Evolutionary conservation across 2,113 vertebrate species (phyloP).

Genomic region (Myanophis thanlyinensis): DNA sequence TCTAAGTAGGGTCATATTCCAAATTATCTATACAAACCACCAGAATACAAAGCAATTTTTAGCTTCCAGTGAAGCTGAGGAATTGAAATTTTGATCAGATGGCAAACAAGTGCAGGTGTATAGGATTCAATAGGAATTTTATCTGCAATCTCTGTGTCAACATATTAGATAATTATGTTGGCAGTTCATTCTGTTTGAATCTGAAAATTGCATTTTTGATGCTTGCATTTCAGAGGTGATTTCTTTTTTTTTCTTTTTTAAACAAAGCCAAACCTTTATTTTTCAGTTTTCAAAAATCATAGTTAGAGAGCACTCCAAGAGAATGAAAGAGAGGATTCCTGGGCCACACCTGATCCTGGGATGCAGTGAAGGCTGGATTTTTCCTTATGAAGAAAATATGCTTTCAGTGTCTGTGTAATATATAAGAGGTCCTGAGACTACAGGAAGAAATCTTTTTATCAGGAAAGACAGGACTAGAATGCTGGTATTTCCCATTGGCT

Average conservation of each 20-base stretch:
- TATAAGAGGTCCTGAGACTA: not conserved
- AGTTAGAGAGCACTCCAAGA: not conserved
- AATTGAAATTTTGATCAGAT: not conserved
- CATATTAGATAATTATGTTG: constrained; percentile 42
- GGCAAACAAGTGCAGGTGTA: constrained; percentile 31
- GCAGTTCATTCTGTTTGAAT: constrained; percentile 55
- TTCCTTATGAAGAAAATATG: not conserved
- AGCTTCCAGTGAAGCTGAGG: not conserved
- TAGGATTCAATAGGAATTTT: not conserved
- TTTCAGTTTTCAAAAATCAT: not conserved
- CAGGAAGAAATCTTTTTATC: not conserved
- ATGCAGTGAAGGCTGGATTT: not conserved
- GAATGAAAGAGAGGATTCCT: not conserved
- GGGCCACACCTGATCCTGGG: not conserved
- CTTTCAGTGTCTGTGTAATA: too few relatives aligned
- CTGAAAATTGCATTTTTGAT: constrained; percentile 59
- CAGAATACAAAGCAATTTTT: not conserved
- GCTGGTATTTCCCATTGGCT: not conserved
- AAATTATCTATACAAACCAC: not conserved
- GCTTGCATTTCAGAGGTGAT: constrained; percentile 32
- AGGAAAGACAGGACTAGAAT: not conserved
- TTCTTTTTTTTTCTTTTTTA: constrained; percentile 33
- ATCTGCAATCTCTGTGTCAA: constrained; percentile 40
- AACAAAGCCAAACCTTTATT: not conserved
- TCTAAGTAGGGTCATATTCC: not conserved